phyloP scores from a whole-genome alignment of 2,113 vertebrate genomes.

The Grammatotria lemairii region DNA sequence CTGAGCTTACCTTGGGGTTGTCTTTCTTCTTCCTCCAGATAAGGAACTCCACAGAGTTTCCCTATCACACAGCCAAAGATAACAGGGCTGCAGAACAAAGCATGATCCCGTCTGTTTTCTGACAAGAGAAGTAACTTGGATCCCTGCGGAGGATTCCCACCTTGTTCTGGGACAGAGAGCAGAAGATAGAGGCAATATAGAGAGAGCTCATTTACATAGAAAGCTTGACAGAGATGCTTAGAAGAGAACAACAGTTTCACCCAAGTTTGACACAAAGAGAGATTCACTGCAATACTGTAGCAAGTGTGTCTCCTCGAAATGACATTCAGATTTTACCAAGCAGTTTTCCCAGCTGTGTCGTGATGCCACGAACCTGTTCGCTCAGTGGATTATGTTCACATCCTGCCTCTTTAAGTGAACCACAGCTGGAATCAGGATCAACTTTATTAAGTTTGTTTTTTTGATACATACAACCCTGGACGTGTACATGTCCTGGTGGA shows the following conservation, averaged over 20 bases:
- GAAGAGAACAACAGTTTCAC: neutral
- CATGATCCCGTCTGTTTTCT: constrained; percentile 43
- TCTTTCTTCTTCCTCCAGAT: constrained; percentile 40
- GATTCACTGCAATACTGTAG: neutral
- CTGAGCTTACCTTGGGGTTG: constrained; percentile 44
- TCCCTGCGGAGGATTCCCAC: constrained; percentile 33
- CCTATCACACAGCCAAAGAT: constrained; percentile 54
- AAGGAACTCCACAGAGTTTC: too few species aligned
- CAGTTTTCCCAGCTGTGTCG: neutral
- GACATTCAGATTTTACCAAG: neutral
- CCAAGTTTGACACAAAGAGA: neutral
- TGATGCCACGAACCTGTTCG: neutral
- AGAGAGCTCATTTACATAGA: constrained; percentile 20
- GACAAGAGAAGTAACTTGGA: constrained; percentile 28
- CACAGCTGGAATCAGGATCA: neutral
- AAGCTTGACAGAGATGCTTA: constrained; percentile 2
- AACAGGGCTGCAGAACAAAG: constrained; percentile 48
- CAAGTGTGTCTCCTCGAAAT: neutral
- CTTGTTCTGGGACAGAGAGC: constrained; percentile 39
- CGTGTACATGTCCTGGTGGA: neutral
- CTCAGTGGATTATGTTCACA: neutral
- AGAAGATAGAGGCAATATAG: neutral
- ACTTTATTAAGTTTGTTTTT: neutral
- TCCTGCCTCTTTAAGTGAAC: neutral
- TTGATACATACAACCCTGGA: neutral